These are phyloP conservation scores for Sterna hirundo DNA, from an alignment of 2,113 vertebrate species.

Conservation along the genomic window DNA sequence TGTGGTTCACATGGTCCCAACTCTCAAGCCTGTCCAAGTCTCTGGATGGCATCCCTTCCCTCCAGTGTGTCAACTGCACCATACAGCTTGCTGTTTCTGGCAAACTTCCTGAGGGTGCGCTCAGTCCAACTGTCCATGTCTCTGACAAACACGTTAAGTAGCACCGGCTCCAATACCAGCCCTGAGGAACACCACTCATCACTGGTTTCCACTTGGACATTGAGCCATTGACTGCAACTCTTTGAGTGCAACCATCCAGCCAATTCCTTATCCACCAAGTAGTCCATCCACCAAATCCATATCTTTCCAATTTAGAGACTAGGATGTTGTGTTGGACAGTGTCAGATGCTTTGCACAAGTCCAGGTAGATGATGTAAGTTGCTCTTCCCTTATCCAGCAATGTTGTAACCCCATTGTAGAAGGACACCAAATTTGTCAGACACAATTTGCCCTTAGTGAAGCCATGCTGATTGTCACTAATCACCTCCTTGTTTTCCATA, in stretches of 20 bases:
- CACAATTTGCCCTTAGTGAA: background rate
- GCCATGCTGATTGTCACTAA: background rate
- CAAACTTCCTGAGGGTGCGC: background rate
- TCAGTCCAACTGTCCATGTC: background rate
- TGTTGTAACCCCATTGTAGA: background rate
- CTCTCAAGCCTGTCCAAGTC: background rate
- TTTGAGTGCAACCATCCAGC: background rate
- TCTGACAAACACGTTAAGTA: background rate
- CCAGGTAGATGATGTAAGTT: background rate
- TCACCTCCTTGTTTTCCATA: background rate
- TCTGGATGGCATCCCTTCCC: background rate
- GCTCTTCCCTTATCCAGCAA: background rate
- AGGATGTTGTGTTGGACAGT: background rate
- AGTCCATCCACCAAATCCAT: background rate
- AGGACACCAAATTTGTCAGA: background rate
- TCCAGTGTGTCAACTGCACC: background rate
- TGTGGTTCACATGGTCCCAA: background rate
- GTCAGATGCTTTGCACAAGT: background rate
- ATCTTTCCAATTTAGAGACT: background rate
- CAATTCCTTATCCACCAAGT: background rate
- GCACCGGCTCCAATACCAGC: background rate
- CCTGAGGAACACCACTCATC: background rate
- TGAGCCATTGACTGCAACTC: background rate
- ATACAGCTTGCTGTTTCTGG: background rate
- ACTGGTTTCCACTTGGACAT: background rate